Percentiles rank a stretch among this genome's conserved stretches.
phyloP scores from a whole-genome alignment of 2,888 invertebrate species.

The Sinopyrophorus schimmeli region DNA sequence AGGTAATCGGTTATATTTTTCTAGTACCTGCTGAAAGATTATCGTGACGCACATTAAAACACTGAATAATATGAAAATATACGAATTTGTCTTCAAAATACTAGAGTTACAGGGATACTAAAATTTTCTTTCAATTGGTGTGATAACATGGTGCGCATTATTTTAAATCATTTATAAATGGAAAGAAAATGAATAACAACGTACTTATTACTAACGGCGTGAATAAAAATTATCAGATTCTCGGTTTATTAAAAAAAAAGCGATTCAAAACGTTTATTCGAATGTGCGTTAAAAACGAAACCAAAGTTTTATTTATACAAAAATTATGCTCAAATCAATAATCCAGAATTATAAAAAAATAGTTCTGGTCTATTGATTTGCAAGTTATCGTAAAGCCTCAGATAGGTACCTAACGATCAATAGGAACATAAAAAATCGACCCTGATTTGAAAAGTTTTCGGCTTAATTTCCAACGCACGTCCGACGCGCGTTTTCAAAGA shows the following conservation, averaged over 20 bases:
- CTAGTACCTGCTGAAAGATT: slow-evolving; percentile 49
- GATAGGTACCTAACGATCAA: no score
- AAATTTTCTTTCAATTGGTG: slow-evolving; percentile 45
- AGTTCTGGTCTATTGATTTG: slow-evolving; percentile 5
- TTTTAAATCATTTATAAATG: slow-evolving; percentile 26
- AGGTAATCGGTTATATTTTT: slow-evolving; percentile 48
- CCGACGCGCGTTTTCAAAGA: slow-evolving; percentile 14
- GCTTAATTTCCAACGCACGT: slow-evolving; percentile 8
- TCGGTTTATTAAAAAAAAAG: slow-evolving; percentile 12
- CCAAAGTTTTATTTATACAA: no score
- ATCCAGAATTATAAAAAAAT: slow-evolving; percentile 5
- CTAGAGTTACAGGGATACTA: slow-evolving; percentile 45
- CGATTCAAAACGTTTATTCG: no score
- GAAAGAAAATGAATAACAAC: slow-evolving; percentile 13
- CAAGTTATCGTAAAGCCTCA: not conserved
- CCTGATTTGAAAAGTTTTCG: not conserved
- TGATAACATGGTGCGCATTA: slow-evolving; percentile 51
- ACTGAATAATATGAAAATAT: slow-evolving; percentile 67
- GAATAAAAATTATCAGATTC: slow-evolving; percentile 10
- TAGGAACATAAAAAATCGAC: slow-evolving; percentile 9
- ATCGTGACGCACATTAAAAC: slow-evolving; percentile 65
- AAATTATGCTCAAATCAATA: slow-evolving; percentile 6
- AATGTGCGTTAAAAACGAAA: no score
- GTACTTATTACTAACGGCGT: slow-evolving; percentile 18
- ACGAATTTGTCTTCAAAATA: slow-evolving; percentile 45